Evolutionary conservation across 2,888 invertebrate genomes (phyloP), one percentile per base, ranked within the genome.

Genomic region (Gnatocerus cornutus): DNA sequence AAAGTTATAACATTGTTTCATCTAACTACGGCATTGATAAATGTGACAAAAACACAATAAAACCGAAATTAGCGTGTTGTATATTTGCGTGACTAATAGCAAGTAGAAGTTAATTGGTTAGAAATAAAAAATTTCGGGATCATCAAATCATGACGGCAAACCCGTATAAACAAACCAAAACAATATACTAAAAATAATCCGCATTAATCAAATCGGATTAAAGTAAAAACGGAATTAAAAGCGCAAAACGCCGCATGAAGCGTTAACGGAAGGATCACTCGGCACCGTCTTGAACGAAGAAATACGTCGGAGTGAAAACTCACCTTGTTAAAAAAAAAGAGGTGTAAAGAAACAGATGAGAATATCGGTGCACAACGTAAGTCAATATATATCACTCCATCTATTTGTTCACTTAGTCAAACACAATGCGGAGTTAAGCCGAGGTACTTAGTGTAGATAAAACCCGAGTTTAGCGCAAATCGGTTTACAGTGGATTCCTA

Each of bases 401-500:
- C 84, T 84, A 85, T 85, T 84, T 85, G 84, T 85, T 84, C 84
- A 85, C 85, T 85, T 85, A 84, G 84, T 84, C 84, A 84, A 84
- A 84, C 85, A 85, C 84, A 85, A 84, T 84, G 82, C 83, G 81
- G 82, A 84, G 84, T 83, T 85, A 85, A 85, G 85, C 85, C 83
- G 79, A 77, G 80, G 85, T 85, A 85, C 85, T 85, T 85, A 85
- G 84, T 83, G 84, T 82, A 85, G 85, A 85, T 85, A 85, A 85
- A 85, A 84, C 84, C 84, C 80, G 80, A 85, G 84, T 85, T 85
- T 84, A 84, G 84, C 85, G 84, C 83, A 85, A 85, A 85, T 85
- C 85, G 85, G 85, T 85, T 85, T 85, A 85, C 84, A 84, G 84
- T 84, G 84, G 84, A 84, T 85, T 84, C 84, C 84, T 84, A 85